phyloP scores from a whole-genome alignment of 2,888 invertebrate genomes.

The Acronicta leporina region DNA sequence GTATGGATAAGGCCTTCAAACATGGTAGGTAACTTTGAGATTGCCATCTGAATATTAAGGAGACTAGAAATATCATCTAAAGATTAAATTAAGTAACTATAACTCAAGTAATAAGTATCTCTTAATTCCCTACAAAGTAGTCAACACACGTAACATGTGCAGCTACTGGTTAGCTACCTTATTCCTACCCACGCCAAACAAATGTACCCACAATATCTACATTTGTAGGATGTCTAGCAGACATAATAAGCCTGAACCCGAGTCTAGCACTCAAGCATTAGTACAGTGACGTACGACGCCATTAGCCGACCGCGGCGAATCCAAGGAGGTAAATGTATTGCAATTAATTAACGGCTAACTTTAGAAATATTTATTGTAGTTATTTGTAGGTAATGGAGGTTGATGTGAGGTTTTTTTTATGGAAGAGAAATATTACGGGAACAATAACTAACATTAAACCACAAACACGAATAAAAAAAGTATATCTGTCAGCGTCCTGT shows the following conservation, averaged over 20 bases:
- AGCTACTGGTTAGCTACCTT: constrained; percentile 19
- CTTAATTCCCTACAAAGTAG: too few species aligned
- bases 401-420: background rate
- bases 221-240: constrained; percentile 19
- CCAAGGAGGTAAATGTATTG: constrained; percentile 51
- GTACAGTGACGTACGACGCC: constrained; percentile 43
- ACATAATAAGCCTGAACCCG: constrained; percentile 6
- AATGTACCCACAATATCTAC: constrained; percentile 27
- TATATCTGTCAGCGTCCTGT: constrained; percentile 53
- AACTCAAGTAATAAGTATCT: too few species aligned
- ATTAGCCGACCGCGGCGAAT: constrained; percentile 48
- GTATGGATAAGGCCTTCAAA: background rate
- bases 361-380: constrained; percentile 37
- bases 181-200: constrained; percentile 5
- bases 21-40: background rate
- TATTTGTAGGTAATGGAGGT: constrained; percentile 8
- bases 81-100: too few species aligned
- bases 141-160: too few species aligned
- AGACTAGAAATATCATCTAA: too few species aligned
- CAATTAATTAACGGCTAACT: constrained; percentile 51
- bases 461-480: constrained; percentile 46
- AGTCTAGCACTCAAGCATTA: constrained; percentile 28
- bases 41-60: too few species aligned
- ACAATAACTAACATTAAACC: constrained; percentile 14
- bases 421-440: too few species aligned